These are phyloP conservation scores for Apodemus agrarius DNA, from an alignment of 2,797 vertebrate genomes.

Conservation along the genomic window DNA sequence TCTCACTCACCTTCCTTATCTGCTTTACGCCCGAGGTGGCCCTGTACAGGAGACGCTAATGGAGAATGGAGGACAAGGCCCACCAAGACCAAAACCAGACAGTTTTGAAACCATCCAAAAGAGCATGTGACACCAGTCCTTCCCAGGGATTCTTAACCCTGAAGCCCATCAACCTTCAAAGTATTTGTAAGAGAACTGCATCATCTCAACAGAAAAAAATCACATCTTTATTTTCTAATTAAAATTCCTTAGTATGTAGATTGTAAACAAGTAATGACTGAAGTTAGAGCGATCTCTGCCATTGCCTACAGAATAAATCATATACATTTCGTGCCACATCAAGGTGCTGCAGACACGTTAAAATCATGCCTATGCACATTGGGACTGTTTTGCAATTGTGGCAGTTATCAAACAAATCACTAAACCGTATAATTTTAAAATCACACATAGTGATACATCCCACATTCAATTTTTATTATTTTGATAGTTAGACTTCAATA, in stretches of 20 bases:
- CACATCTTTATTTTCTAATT: conserved; percentile 15
- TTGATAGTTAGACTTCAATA: conserved; percentile 6
- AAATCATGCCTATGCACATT: not conserved
- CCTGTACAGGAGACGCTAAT: not conserved
- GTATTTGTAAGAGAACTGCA: not conserved
- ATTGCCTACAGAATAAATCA: conserved; percentile 25
- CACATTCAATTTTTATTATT: not conserved
- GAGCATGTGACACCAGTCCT: not conserved
- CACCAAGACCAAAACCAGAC: not conserved
- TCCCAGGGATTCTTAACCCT: not conserved
- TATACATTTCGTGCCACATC: not conserved
- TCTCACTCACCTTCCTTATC: not conserved
- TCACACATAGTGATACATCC: not conserved
- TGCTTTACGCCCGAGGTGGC: not conserved
- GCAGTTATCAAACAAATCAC: conserved; percentile 9
- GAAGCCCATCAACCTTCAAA: not conserved
- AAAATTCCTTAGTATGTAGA: conserved; percentile 50
- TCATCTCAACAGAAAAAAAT: not conserved
- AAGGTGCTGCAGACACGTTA: not conserved
- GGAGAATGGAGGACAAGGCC: not conserved
- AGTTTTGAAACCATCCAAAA: not conserved
- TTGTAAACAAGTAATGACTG: conserved; percentile 23
- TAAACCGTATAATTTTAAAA: conserved; percentile 24
- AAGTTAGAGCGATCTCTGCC: not conserved
- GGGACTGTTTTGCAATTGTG: not conserved